Evolutionary conservation across 2,113 vertebrate genomes (phyloP).

Genomic region (Pteruthius melanotis): DNA sequence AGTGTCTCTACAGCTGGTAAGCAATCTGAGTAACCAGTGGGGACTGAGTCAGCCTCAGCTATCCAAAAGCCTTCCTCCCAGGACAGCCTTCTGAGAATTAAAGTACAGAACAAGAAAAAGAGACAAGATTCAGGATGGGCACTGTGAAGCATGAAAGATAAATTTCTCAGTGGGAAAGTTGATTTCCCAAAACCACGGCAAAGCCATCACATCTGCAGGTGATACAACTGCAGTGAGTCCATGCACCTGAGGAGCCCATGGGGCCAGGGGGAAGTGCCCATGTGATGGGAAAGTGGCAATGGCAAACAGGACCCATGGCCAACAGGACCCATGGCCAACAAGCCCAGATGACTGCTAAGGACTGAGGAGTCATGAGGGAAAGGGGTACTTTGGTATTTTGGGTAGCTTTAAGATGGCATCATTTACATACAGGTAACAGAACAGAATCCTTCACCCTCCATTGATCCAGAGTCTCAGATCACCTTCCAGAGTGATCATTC

Average conservation of each 20-base stretch:
- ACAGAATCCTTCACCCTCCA: neutral
- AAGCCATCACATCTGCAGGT: neutral
- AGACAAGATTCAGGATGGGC: neutral
- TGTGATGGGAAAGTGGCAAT: accelerated
- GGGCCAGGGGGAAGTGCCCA: too few relatives aligned
- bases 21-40: neutral
- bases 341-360: neutral
- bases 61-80: neutral
- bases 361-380: neutral
- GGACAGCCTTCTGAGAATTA: neutral
- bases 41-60: neutral
- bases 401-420: neutral
- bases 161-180: neutral
- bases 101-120: neutral
- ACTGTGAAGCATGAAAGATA: neutral
- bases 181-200: neutral
- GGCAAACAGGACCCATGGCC: neutral
- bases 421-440: neutral
- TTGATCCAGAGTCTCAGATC: neutral
- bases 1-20: neutral
- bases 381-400: neutral
- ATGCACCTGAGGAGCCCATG: neutral
- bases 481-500: neutral
- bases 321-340: neutral
- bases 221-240: neutral